phyloP scores from a whole-genome alignment of 2,888 invertebrate species.

The Acholoe squamosa region DNA sequence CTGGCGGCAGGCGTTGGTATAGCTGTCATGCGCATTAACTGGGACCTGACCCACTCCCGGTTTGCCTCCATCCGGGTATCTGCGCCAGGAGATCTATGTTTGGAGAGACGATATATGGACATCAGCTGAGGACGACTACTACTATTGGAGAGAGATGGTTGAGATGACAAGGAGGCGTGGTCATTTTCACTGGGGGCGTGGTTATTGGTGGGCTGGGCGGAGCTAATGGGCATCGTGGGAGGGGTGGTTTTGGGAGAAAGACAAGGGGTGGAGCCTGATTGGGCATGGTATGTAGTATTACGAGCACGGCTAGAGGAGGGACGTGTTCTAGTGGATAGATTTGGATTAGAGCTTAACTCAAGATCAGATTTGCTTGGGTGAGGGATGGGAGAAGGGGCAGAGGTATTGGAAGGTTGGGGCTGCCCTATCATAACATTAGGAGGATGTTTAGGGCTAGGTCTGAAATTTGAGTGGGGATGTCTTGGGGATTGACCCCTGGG shows the following conservation, averaged over 20 bases:
- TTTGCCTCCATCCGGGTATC: not conserved
- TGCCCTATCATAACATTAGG: too few relatives aligned
- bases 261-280: too few relatives aligned
- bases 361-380: too few relatives aligned
- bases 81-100: not conserved
- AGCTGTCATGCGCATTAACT: slow-evolving; percentile 35
- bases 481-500: too few relatives aligned
- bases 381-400: too few relatives aligned
- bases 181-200: not conserved
- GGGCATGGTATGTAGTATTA: too few relatives aligned
- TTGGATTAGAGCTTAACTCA: too few relatives aligned
- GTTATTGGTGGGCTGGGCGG: not conserved
- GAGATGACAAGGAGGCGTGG: not conserved
- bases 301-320: too few relatives aligned
- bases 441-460: too few relatives aligned
- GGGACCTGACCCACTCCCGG: slow-evolving; percentile 47
- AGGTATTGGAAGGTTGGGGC: too few relatives aligned
- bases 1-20: slow-evolving; percentile 35
- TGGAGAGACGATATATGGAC: slow-evolving; percentile 45
- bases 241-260: not conserved
- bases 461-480: too few relatives aligned
- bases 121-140: not conserved
- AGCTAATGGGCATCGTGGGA: not conserved
- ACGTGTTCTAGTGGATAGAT: too few relatives aligned
- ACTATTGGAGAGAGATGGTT: not conserved